phyloP scores from a whole-genome alignment of 2,113 vertebrate species.

The Hemiprocne comata region DNA sequence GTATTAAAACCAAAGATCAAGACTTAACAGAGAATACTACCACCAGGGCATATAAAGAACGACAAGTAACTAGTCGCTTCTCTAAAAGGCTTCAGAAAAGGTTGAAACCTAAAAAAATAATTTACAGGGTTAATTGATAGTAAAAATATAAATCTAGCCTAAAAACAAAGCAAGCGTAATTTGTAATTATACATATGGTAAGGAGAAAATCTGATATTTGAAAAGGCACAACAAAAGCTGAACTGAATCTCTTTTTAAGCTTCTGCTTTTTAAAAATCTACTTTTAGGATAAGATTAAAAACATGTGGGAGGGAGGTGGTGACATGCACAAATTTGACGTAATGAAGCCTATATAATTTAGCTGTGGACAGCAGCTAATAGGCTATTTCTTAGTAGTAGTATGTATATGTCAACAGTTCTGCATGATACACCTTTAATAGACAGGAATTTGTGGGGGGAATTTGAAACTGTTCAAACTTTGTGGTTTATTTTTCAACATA shows the following conservation, averaged over 20 bases:
- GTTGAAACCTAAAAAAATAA: constrained; percentile 2
- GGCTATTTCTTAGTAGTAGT: constrained; percentile 20
- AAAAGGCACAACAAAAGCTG: neutral
- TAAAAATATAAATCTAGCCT: neutral
- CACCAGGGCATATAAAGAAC: neutral
- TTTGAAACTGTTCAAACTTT: neutral
- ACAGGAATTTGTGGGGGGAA: neutral
- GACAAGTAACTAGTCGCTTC: neutral
- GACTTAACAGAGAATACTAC: neutral
- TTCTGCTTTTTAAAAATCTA: neutral
- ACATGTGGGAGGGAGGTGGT: constrained; percentile 53
- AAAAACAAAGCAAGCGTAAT: neutral
- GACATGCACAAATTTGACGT: constrained; percentile 62
- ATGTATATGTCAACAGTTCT: constrained; percentile 51
- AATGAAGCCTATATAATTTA: constrained; percentile 64
- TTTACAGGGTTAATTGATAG: neutral
- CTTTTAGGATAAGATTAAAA: constrained; percentile 52
- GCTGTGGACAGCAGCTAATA: constrained; percentile 59
- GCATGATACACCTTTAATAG: constrained; percentile 7
- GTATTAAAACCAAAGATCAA: neutral
- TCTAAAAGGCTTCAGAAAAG: neutral
- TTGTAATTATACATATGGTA: neutral
- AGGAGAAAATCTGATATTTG: neutral
- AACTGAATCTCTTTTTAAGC: neutral
- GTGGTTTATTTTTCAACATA: neutral